Conservation (phyloP, 2,888 invertebrate species). For the Drosophila mimica region DNA sequence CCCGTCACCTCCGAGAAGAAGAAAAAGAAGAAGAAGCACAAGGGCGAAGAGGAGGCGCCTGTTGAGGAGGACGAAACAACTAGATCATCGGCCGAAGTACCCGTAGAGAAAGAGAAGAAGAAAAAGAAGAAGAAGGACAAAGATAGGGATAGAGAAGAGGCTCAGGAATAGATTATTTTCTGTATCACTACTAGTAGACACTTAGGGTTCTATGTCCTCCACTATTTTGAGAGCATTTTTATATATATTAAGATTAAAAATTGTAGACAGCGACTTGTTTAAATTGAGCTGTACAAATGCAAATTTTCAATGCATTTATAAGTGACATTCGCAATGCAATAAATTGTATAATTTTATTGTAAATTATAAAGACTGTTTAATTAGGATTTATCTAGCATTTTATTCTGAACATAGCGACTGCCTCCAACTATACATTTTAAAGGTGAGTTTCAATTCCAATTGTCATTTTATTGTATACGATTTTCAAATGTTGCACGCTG, state of each 20-base stretch:
- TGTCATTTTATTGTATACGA: background rate
- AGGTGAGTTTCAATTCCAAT: slow-evolving; percentile 45
- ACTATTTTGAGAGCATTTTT: slow-evolving; percentile 56
- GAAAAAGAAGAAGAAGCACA: slow-evolving; percentile 89
- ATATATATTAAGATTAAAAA: slow-evolving; percentile 58
- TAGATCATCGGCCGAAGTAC: slow-evolving; percentile 69
- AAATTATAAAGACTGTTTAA: slow-evolving; percentile 7
- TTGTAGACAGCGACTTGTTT: slow-evolving; percentile 18
- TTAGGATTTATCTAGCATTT: slow-evolving; percentile 11
- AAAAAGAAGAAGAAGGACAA: slow-evolving; percentile 91
- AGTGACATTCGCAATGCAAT: slow-evolving; percentile 78
- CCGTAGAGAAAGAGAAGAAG: slow-evolving; percentile 87
- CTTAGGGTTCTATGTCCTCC: slow-evolving; percentile 47
- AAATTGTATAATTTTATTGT: slow-evolving; percentile 73
- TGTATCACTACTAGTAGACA: slow-evolving; percentile 37
- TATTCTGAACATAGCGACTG: background rate
- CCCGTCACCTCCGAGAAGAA: slow-evolving; percentile 85
- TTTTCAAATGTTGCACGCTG: slow-evolving; percentile 28
- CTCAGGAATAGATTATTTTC: slow-evolving; percentile 72
- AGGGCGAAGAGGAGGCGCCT: slow-evolving; percentile 85
- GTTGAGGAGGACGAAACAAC: slow-evolving; percentile 45
- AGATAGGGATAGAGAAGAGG: slow-evolving; percentile 86
- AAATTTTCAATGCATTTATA: slow-evolving; percentile 67
- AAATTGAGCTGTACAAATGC: slow-evolving; percentile 57
- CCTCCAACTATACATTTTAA: background rate